Percentiles rank a stretch among this genome's conserved stretches.
Evolutionary conservation across 2,888 invertebrate genomes (phyloP).

Genomic region (Leptothorax acervorum): DNA sequence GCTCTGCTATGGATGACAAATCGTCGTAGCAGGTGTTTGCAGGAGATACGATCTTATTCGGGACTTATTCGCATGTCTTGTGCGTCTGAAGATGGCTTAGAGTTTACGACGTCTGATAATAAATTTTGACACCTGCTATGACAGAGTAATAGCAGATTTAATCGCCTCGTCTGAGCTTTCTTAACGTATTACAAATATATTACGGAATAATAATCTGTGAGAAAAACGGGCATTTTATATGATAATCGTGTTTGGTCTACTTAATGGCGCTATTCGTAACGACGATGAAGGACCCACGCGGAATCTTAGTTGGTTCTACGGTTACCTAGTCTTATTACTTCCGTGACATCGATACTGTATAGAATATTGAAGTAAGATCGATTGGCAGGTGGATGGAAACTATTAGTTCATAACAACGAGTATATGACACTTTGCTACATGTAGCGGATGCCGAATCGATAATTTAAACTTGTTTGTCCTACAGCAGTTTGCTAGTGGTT

Average conservation of each 20-base stretch:
- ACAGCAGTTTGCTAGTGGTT: slow-evolving; percentile 33
- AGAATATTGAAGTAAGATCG: slow-evolving; percentile 36
- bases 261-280: neutral
- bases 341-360: slow-evolving; percentile 16
- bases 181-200: neutral
- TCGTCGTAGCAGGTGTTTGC: slow-evolving; percentile 77
- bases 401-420: slow-evolving; percentile 46
- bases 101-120: slow-evolving; percentile 66
- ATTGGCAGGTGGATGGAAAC: slow-evolving; percentile 34
- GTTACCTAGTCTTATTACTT: slow-evolving; percentile 21
- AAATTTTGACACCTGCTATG: slow-evolving; percentile 38
- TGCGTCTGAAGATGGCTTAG: slow-evolving; percentile 59
- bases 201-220: neutral
- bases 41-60: slow-evolving; percentile 71
- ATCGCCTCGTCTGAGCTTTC: neutral
- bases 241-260: slow-evolving; percentile 15
- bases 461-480: slow-evolving; percentile 53
- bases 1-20: slow-evolving; percentile 77
- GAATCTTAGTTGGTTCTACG: neutral
- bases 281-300: neutral
- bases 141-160: slow-evolving; percentile 25
- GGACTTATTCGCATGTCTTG: slow-evolving; percentile 72
- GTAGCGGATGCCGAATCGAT: slow-evolving; percentile 43
- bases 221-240: slow-evolving; percentile 4
- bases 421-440: slow-evolving; percentile 33